Percentiles rank a stretch among this genome's conserved stretches.
These are phyloP conservation scores for Megaleporinus macrocephalus DNA, from an alignment of 2,113 vertebrate genomes.

Conservation along the genomic window DNA sequence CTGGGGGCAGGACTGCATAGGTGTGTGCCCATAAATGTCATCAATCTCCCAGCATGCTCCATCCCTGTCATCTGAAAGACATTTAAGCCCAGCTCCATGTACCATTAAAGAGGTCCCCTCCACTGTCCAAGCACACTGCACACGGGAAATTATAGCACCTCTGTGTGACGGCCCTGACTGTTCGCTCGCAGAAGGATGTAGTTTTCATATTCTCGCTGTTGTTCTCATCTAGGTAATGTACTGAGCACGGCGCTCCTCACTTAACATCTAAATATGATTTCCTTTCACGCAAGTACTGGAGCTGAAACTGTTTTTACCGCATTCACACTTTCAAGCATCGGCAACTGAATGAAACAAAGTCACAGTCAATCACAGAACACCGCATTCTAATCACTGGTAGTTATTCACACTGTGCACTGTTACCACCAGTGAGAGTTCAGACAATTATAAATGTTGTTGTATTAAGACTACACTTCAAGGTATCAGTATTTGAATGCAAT, in stretches of 20 bases:
- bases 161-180: slow-evolving; percentile 27
- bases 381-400: background rate
- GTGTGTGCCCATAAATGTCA: slow-evolving; percentile 72
- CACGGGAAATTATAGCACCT: slow-evolving; percentile 28
- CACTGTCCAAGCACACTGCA: slow-evolving; percentile 49
- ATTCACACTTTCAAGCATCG: background rate
- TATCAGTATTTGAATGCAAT: no score
- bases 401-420: background rate
- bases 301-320: background rate
- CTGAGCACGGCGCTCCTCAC: slow-evolving; percentile 6
- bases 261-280: background rate
- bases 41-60: slow-evolving; percentile 77
- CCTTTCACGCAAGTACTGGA: background rate
- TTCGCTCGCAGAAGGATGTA: slow-evolving; percentile 1
- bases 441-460: background rate
- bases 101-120: slow-evolving; percentile 55
- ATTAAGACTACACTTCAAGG: background rate
- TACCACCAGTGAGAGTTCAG: background rate
- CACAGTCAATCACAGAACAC: background rate
- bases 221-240: slow-evolving; percentile 29
- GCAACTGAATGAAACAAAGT: background rate
- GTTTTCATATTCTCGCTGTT: background rate
- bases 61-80: slow-evolving; percentile 78
- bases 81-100: slow-evolving; percentile 66
- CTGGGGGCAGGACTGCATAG: slow-evolving; percentile 74